phyloP scores from a whole-genome alignment of 2,113 vertebrate genomes.

The Labeo rohita region DNA sequence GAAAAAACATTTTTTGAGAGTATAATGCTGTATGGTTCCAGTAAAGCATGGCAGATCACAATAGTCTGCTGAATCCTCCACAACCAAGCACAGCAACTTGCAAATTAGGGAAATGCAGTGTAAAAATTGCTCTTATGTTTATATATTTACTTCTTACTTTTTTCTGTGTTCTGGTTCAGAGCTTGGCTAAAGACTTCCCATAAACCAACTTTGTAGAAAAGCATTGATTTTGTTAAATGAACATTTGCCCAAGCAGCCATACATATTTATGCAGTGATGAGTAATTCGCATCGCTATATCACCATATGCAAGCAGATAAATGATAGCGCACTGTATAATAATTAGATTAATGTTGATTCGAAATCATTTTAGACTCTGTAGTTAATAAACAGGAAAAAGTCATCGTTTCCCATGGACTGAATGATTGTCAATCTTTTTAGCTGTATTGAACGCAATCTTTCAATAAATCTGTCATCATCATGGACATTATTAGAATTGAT shows the following conservation, averaged over 20 bases:
- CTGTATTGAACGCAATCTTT: constrained; percentile 17
- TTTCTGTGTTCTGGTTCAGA: background rate
- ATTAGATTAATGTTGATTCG: constrained; percentile 46
- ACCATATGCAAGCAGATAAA: constrained; percentile 28
- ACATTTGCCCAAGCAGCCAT: constrained; percentile 35
- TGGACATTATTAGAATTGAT: constrained; percentile 40
- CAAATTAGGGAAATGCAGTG: background rate
- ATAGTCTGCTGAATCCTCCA: background rate
- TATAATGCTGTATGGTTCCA: background rate
- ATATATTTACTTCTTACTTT: too few species aligned
- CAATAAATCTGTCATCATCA: constrained; percentile 33
- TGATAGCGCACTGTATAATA: constrained; percentile 31
- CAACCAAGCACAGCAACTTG: background rate
- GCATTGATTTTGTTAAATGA: constrained; percentile 21
- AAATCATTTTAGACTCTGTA: constrained; percentile 13
- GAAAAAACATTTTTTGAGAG: background rate
- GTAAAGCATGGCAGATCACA: background rate
- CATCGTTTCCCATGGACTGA: background rate
- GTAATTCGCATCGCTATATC: constrained; percentile 3
- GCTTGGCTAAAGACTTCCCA: constrained; percentile 10
- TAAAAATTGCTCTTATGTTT: too few species aligned
- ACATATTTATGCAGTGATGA: constrained; percentile 26
- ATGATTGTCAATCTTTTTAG: constrained; percentile 14
- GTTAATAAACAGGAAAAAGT: constrained; percentile 50
- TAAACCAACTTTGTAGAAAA: constrained; percentile 18